Percentiles rank a stretch among this genome's conserved stretches.
Evolutionary conservation across 2,888 invertebrate genomes (phyloP).

Genomic region (Noctua janthina): DNA sequence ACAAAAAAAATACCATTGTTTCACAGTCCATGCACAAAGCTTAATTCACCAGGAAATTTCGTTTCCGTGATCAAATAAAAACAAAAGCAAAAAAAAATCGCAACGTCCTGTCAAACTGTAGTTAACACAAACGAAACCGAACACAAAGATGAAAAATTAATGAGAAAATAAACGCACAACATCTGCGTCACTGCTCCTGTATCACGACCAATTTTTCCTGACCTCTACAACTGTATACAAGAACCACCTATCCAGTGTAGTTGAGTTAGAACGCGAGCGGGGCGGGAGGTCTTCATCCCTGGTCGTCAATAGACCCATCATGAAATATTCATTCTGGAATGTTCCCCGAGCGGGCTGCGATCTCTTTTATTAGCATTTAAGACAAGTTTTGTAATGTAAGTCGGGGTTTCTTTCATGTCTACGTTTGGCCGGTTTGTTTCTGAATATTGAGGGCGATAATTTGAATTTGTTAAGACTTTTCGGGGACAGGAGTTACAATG

Average conservation of each 20-base stretch:
- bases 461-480: constrained; percentile 67
- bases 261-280: constrained; percentile 54
- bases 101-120: constrained; percentile 71
- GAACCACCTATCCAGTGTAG: constrained; percentile 33
- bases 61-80: constrained; percentile 42
- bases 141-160: constrained; percentile 82
- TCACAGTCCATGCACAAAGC: constrained; percentile 19
- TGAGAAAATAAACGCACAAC: constrained; percentile 83
- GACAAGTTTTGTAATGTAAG: constrained; percentile 84
- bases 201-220: constrained; percentile 70
- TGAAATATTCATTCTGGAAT: constrained; percentile 84
- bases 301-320: constrained; percentile 78
- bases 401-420: constrained; percentile 75
- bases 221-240: constrained; percentile 65
- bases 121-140: constrained; percentile 74
- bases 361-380: constrained; percentile 86
- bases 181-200: constrained; percentile 78
- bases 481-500: constrained; percentile 9
- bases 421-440: constrained; percentile 70
- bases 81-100: constrained; percentile 37
- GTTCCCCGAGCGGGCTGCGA: constrained; percentile 73
- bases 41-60: constrained; percentile 44
- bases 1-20: constrained; percentile 17
- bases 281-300: constrained; percentile 69
- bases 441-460: constrained; percentile 75